Evolutionary conservation across 2,797 vertebrate species (phyloP).

Genomic region (Halcyon badia): DNA sequence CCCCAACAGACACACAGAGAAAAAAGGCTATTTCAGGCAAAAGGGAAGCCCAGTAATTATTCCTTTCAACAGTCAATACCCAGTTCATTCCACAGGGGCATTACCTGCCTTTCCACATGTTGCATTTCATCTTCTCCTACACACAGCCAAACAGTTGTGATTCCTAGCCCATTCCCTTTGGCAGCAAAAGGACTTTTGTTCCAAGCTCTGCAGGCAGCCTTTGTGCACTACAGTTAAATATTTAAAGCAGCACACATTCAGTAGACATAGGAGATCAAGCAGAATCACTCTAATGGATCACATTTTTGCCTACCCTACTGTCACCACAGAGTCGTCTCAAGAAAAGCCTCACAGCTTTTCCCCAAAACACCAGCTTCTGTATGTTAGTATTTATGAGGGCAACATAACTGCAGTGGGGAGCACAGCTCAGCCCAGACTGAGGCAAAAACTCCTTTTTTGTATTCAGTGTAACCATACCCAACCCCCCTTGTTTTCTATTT

Average conservation of each 20-base stretch:
- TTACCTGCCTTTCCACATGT: background rate
- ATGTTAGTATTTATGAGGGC: background rate
- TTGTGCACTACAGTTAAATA: background rate
- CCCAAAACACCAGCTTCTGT: background rate
- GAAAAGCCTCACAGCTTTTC: background rate
- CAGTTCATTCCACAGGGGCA: background rate
- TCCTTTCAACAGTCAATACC: background rate
- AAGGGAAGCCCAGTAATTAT: background rate
- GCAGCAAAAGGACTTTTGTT: background rate
- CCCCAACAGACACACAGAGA: background rate
- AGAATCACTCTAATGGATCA: background rate
- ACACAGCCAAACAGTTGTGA: fast-evolving
- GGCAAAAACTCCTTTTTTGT: background rate
- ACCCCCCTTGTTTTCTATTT: background rate
- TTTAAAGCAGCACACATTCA: background rate
- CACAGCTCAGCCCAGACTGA: background rate
- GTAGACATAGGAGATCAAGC: background rate
- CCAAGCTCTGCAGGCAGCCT: background rate
- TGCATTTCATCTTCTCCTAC: background rate
- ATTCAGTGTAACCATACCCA: background rate
- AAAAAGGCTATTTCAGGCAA: background rate
- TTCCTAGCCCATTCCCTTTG: background rate
- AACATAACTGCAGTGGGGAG: background rate
- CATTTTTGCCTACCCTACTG: background rate
- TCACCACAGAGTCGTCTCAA: background rate